These are phyloP conservation scores for Bombus waltoni DNA, from an alignment of 1,140 invertebrate genomes.

Conservation along the genomic window DNA sequence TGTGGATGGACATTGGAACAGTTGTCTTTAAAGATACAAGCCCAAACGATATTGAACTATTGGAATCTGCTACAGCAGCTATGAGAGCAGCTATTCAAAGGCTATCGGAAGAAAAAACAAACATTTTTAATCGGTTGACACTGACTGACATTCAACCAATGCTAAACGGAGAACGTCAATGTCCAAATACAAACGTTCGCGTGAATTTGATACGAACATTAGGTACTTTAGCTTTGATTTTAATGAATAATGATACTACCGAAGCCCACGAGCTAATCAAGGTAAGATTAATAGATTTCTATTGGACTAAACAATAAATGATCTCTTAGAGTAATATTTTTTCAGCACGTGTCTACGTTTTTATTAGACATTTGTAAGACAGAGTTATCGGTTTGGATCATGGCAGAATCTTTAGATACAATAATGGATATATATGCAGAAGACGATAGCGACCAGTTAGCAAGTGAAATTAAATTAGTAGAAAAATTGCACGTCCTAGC, in stretches of 20 bases:
- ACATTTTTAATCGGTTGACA: conserved; percentile 77
- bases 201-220: conserved; percentile 88
- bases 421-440: conserved; percentile 91
- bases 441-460: conserved; percentile 87
- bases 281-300: conserved; percentile 67
- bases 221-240: conserved; percentile 84
- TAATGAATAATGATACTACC: conserved; percentile 62
- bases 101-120: conserved; percentile 69
- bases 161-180: conserved; percentile 84
- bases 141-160: conserved; percentile 81
- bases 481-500: conserved; percentile 84
- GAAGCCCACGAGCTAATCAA: conserved; percentile 74
- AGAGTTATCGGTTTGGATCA: conserved; percentile 86
- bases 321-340: conserved; percentile 66
- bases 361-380: conserved; percentile 83
- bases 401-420: conserved; percentile 89
- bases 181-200: conserved; percentile 84
- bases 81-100: conserved; percentile 85
- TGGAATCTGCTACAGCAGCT: conserved; percentile 87
- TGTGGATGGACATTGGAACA: conserved; percentile 84
- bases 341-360: conserved; percentile 80
- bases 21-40: conserved; percentile 83
- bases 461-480: conserved; percentile 85
- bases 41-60: conserved; percentile 79
- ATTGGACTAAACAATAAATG: conserved; percentile 56